A percentile compares a stretch with the other conserved stretches of the same genome.
Conservation (phyloP, 2,797 vertebrate genomes). For the Hirundo rustica region DNA sequence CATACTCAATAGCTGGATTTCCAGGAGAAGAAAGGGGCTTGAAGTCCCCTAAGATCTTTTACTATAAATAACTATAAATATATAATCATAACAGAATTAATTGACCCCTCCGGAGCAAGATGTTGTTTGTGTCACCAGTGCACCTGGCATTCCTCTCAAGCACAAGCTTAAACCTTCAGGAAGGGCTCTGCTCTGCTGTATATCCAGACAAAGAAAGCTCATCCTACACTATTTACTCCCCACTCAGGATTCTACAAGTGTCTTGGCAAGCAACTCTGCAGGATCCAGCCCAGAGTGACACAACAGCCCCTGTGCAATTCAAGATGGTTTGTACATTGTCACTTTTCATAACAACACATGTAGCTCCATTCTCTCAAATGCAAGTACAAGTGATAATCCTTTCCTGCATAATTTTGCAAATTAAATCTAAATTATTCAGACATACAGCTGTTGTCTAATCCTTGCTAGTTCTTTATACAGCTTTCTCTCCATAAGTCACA, state of each 20-base stretch:
- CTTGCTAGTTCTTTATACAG: not conserved
- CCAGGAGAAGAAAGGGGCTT: not conserved
- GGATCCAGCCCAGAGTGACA: not conserved
- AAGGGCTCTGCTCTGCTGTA: not conserved
- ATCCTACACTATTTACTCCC: not conserved
- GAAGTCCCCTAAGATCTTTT: not conserved
- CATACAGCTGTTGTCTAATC: conserved; percentile 46
- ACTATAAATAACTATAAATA: not conserved
- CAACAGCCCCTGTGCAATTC: not conserved
- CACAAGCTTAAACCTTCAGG: not conserved
- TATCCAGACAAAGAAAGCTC: not conserved
- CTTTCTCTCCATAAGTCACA: not conserved
- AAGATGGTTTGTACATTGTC: not conserved
- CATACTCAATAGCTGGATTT: not conserved
- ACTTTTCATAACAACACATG: conserved; percentile 10
- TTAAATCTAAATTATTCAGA: conserved; percentile 47
- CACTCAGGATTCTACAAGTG: not conserved
- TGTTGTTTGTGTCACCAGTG: not conserved
- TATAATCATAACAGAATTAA: not conserved
- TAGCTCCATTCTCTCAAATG: conserved; percentile 5
- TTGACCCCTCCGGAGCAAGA: not conserved
- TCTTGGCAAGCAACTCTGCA: not conserved
- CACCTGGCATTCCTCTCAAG: not conserved
- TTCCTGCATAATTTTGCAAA: conserved; percentile 39
- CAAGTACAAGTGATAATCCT: conserved; percentile 13